Base-by-base conservation (phyloP, 2,113 vertebrate genomes). In the Verasper variegatus region DNA sequence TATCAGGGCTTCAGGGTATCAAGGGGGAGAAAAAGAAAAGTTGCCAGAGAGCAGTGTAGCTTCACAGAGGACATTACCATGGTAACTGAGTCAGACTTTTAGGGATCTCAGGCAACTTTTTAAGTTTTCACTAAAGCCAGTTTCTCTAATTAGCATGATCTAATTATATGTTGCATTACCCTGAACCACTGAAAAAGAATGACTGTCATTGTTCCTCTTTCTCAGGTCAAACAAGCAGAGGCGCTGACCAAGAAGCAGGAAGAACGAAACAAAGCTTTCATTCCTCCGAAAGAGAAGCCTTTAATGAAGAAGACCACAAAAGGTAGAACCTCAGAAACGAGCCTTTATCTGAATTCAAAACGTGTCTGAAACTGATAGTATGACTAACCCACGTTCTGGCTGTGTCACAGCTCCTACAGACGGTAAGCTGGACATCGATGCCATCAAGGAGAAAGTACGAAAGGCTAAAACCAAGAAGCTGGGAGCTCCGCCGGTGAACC, bases 251-350 rank as follows among this genome's bases (percentile, higher is more conserved):
- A 92, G 88, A 97, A 94, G 80, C 97, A 98, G 81, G 95, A 98
- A 65, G 95, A 98, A 93, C 93, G 98, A 80, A 97, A 97, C 76
- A 98, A 96, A 93, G 97, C 96, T 4, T 99, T 99, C 87, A 94
- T 99, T 85, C 96, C 98, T 86, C 98, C 98, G 3, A 97, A 98
- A 87, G 98, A 99, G 92, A 99, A 97, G 67, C 91, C 95, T 21
- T 65, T 65, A 37, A 40, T 93, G 76, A 97, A 96, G 89, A 94
- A 96, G 76, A 88, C 81, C 26, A 92, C 91, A 35, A 94, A 96
- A 95, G 96, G 98, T 98, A 95, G 12, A n/a, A 23, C 47, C 9
- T 12, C 24, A 57, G 9, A 10, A 17, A 17, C 21, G 6, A 31
- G 8, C 51, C 2, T 52, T 60, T 24, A 49, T 2, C 5, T 40